Evolutionary conservation across 1,140 invertebrate genomes (phyloP), one percentile per base, ranked within the genome.

Genomic region (Chironomus striatipennis): DNA sequence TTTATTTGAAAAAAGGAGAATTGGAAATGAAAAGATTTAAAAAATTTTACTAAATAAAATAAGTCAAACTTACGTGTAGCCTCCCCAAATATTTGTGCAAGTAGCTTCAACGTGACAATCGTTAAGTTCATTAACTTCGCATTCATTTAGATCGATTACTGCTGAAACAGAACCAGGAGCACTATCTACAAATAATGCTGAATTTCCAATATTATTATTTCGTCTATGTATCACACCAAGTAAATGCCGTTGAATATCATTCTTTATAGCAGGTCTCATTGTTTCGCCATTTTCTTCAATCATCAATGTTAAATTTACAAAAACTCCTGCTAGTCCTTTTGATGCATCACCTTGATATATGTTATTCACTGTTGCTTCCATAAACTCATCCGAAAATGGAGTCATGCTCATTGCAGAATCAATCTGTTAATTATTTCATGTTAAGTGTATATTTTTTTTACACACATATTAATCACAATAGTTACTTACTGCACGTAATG

Each of bases 321-420:
- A 93, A 2, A 95, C 89, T 0, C 89, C 90, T 9, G 85, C 87
- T 76, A 89, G 88, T 1, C 89, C 87, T 75, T 88, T 83, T 65
- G 86, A 85, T 7, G 87, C 80, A 76, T 91, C 89, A 0, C 89
- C 89, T 42, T 88, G 84, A 78, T 93, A 94, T n/a, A 96, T 89
- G 6, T 88, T 88, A 80, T 96, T 95, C 0, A 97, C 86, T 73
- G 87, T 86, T 0, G 90, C 88, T 42, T 91, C 90, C 77, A 96
- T 87, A 79, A 94, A 96, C 76, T 93, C 90, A 78, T 93, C 90
- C 0, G 91, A 92, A 77, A 94, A 92, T 1, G 92, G 91, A 3
- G 93, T 95, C 90, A 95, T 94, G 0, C 91, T 92, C 87, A 95
- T 92, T 0, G 93, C 91, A 2, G 93, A 93, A 80, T 94, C 92